Evolutionary conservation across 2,113 vertebrate genomes (phyloP).

Genomic region (Brachypodius melanocephalos): DNA sequence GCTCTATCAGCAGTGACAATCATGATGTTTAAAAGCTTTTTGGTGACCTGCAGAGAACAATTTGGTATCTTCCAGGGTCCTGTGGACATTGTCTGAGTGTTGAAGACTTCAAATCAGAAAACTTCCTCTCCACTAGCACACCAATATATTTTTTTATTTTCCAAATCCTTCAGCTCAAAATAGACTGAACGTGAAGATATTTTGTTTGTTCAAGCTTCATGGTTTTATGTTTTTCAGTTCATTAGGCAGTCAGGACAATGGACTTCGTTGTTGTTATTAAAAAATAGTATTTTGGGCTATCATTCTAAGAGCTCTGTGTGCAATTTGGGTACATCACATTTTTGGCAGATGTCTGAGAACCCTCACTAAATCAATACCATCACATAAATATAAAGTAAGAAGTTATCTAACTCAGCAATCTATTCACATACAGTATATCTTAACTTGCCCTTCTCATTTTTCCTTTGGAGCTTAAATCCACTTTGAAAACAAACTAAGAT

Average conservation of each 20-base stretch:
- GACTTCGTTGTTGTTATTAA: not conserved
- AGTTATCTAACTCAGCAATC: not conserved
- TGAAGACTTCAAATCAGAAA: not conserved
- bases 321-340: not conserved
- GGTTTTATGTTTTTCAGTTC: not conserved
- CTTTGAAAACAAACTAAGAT: not conserved
- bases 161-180: not conserved
- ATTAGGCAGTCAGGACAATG: not conserved
- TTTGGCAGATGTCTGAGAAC: not conserved
- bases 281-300: not conserved
- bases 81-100: not conserved
- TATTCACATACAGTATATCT: not conserved
- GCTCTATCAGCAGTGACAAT: not conserved
- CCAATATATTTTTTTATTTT: not conserved
- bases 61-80: not conserved
- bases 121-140: not conserved
- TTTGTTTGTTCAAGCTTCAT: not conserved
- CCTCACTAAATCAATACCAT: not conserved
- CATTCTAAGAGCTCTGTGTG: not conserved
- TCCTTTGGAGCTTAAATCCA: not conserved
- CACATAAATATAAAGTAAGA: not conserved
- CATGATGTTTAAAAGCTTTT: not conserved
- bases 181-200: not conserved
- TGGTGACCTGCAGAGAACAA: not conserved
- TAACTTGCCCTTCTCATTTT: not conserved